These are phyloP conservation scores for Indri indri DNA, from an alignment of 2,113 vertebrate genomes.

Conservation along the genomic window DNA sequence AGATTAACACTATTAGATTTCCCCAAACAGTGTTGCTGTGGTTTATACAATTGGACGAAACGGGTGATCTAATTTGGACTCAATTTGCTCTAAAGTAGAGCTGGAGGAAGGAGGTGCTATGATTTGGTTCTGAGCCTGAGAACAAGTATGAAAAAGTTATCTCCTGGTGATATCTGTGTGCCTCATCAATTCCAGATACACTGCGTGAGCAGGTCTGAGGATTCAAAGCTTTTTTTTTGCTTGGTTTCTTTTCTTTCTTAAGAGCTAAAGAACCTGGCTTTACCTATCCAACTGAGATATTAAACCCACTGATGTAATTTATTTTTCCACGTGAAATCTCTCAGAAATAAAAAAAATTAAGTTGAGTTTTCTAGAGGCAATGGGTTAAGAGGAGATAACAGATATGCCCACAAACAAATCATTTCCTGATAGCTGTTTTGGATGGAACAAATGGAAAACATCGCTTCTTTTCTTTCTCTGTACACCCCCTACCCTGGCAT, in stretches of 20 bases:
- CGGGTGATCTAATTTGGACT: conserved; percentile 72
- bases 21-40: conserved; percentile 60
- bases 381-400: background rate
- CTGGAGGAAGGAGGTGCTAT: conserved; percentile 28
- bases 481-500: background rate
- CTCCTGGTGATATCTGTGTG: conserved; percentile 56
- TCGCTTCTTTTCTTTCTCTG: background rate
- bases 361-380: background rate
- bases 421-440: background rate
- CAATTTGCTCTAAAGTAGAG: conserved; percentile 68
- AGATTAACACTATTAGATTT: conserved; percentile 72
- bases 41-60: conserved; percentile 72
- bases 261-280: conserved; percentile 59
- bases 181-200: conserved; percentile 73
- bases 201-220: conserved; percentile 61
- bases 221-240: conserved; percentile 53
- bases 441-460: background rate
- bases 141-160: conserved; percentile 52
- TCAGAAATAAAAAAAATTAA: background rate
- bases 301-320: conserved; percentile 59
- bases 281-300: conserved; percentile 65
- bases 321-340: conserved; percentile 59
- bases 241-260: conserved; percentile 44
- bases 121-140: conserved; percentile 64
- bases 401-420: background rate